A percentile compares a stretch with the other conserved stretches of the same genome.
Conservation (phyloP, 2,888 invertebrate species). For the Pantelozetes paolii region DNA sequence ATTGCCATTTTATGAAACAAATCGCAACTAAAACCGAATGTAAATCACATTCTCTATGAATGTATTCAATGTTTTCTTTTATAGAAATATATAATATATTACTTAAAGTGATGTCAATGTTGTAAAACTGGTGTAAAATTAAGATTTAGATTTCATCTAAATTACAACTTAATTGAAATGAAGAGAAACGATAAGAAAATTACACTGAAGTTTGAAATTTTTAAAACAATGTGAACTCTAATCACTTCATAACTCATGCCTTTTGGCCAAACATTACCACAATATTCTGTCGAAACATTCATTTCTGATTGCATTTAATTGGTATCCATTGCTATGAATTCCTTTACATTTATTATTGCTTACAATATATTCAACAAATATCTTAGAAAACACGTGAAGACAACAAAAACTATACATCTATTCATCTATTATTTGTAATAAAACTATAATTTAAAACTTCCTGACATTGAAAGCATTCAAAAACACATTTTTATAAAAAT, state of each 20-base stretch:
- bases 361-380: neutral
- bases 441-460: constrained; percentile 33
- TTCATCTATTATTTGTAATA: neutral
- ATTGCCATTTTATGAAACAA: constrained; percentile 25
- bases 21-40: constrained; percentile 23
- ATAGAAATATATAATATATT: constrained; percentile 16
- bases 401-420: neutral
- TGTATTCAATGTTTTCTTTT: constrained; percentile 15
- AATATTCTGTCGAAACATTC: neutral
- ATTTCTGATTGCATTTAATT: constrained; percentile 32
- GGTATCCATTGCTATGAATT: constrained; percentile 28
- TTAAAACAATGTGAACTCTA: neutral
- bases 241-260: neutral
- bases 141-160: neutral
- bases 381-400: neutral
- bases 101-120: neutral
- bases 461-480: constrained; percentile 12
- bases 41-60: constrained; percentile 37
- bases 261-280: constrained; percentile 28
- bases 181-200: too few relatives aligned
- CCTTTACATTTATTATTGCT: neutral
- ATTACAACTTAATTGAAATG: too few relatives aligned
- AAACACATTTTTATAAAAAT: neutral
- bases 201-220: too few relatives aligned
- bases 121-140: neutral